phyloP scores from a whole-genome alignment of 1,140 invertebrate species.

The Ruditapes philippinarum region DNA sequence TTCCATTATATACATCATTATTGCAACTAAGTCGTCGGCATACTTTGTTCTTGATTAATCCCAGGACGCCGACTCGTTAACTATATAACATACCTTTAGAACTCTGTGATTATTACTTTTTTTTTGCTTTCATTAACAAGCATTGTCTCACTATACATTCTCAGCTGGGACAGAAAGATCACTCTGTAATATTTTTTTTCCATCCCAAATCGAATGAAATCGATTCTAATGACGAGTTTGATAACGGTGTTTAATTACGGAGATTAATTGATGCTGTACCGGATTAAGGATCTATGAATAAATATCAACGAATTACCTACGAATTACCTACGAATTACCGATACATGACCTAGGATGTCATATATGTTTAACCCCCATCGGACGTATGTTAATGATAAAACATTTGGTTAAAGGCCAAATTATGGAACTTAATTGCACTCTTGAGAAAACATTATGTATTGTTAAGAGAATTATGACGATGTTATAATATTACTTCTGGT shows the following conservation, averaged over 20 bases:
- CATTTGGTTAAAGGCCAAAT: no score
- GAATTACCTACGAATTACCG: not conserved
- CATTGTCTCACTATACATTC: constrained; percentile 1
- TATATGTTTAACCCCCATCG: no score
- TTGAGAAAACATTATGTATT: no score
- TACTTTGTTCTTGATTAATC: constrained; percentile 3
- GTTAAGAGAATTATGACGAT: no score
- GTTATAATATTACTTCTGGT: no score
- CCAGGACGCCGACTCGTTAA: not conserved
- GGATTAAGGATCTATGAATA: constrained; percentile 7
- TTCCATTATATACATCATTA: constrained; percentile 6
- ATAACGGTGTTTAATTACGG: not conserved
- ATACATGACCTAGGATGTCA: no score
- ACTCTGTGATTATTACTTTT: not conserved
- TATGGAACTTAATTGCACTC: no score
- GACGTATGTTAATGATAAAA: no score
- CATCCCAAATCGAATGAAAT: not conserved
- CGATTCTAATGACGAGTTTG: not conserved
- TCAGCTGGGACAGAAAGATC: not conserved
- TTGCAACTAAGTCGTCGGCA: not conserved
- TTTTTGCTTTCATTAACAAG: not conserved
- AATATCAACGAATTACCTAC: not conserved
- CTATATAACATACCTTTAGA: not conserved
- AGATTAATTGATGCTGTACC: not conserved
- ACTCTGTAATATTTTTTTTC: not conserved